Evolutionary conservation across 2,797 vertebrate genomes (phyloP).

Genomic region (Sphenodon punctatus): DNA sequence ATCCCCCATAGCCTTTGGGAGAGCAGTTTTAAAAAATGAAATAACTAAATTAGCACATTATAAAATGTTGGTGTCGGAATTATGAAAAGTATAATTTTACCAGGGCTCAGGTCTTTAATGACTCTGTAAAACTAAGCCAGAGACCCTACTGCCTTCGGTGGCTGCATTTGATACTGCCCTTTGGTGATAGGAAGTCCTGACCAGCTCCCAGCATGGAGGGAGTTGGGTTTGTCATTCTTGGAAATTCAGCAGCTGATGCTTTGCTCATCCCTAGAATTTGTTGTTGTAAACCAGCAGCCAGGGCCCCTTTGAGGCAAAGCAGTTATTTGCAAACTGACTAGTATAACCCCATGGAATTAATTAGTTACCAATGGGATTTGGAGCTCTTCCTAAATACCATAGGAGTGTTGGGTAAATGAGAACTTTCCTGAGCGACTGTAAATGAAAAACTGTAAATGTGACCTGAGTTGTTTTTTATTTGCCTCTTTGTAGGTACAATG

Average conservation of each 20-base stretch:
- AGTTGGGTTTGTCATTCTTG: neutral
- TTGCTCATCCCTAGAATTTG: neutral
- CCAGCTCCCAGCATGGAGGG: neutral
- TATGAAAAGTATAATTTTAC: too few species aligned
- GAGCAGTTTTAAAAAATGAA: too few species aligned
- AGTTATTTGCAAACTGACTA: neutral
- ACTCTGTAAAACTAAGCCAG: neutral
- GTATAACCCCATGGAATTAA: neutral
- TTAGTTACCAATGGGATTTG: too few species aligned
- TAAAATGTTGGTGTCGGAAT: too few species aligned
- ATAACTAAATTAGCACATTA: too few species aligned
- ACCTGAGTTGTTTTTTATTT: constrained; percentile 16
- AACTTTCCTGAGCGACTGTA: neutral
- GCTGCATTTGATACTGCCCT: neutral
- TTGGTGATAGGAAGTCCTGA: neutral
- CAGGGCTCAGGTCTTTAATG: too few species aligned
- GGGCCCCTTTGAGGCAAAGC: neutral
- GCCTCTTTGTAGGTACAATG: constrained; percentile 80
- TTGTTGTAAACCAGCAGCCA: neutral
- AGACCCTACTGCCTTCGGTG: neutral
- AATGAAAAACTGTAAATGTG: neutral
- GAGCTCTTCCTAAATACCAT: too few species aligned
- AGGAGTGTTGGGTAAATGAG: too few species aligned
- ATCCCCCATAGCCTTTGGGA: too few species aligned
- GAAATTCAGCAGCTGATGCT: neutral